Conservation (phyloP, 2,113 vertebrate genomes). For the Hydrochoerus hydrochaeris region DNA sequence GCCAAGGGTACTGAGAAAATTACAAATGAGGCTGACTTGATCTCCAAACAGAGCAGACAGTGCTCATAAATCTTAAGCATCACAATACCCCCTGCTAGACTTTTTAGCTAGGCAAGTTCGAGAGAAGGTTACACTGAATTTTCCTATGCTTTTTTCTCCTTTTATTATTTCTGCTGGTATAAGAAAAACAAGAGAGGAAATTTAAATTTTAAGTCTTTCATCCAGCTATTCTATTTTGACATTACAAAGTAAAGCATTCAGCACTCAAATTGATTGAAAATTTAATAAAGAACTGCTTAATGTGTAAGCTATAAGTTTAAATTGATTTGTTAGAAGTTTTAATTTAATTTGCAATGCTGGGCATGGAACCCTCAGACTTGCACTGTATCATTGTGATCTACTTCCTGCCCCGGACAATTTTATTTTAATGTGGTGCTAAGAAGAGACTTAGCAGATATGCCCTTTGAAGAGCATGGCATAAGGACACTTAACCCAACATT, state of each 20-base stretch:
- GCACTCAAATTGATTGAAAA: neutral
- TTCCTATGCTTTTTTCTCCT: neutral
- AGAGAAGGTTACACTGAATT: conserved; percentile 69
- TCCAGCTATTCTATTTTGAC: neutral
- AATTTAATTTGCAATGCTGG: neutral
- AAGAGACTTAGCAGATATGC: neutral
- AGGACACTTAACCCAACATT: neutral
- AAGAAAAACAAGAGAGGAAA: neutral
- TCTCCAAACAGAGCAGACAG: conserved; percentile 63
- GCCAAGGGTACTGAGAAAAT: conserved; percentile 76
- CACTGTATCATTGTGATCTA: neutral
- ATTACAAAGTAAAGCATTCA: neutral
- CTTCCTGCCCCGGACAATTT: neutral
- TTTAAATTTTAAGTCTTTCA: conserved; percentile 39
- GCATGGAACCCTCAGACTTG: neutral
- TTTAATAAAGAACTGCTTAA: neutral
- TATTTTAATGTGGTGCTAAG: neutral
- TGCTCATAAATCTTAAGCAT: conserved; percentile 78
- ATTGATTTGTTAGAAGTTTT: neutral
- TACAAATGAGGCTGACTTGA: conserved; percentile 75
- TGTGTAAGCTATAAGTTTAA: neutral
- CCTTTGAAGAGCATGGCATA: neutral
- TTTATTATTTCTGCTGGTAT: conserved; percentile 12
- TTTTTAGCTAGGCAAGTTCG: conserved; percentile 62
- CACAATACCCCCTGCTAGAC: conserved; percentile 27